Conservation (phyloP, 1,140 invertebrate genomes). For the Ridgeia piscesae region DNA sequence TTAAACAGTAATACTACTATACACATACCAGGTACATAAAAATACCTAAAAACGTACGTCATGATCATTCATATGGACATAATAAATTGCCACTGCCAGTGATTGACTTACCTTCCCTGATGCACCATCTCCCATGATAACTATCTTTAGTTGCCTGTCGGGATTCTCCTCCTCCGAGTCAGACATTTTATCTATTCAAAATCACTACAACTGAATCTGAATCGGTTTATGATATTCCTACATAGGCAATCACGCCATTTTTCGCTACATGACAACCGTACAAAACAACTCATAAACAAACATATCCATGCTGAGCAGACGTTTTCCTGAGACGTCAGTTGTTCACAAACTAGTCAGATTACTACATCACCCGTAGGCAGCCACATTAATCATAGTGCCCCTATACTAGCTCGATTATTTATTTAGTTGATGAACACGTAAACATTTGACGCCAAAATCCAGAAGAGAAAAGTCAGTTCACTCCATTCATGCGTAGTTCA, state of each 20-base stretch:
- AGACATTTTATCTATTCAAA: slow-evolving; percentile 41
- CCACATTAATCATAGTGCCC: not conserved
- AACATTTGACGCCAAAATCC: not conserved
- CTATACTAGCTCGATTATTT: not conserved
- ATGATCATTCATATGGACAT: no score
- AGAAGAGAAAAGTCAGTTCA: not conserved
- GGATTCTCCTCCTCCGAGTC: slow-evolving; percentile 61
- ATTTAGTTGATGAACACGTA: not conserved
- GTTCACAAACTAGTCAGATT: not conserved
- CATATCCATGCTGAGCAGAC: not conserved
- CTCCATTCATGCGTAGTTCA: not conserved
- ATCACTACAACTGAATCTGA: not conserved
- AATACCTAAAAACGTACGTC: no score
- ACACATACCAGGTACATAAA: no score
- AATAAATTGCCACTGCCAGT: no score
- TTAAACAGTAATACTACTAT: no score
- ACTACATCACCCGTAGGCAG: not conserved
- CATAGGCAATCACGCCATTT: not conserved
- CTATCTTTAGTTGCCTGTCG: slow-evolving; percentile 76
- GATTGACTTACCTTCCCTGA: slow-evolving; percentile 73
- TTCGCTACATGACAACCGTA: not conserved
- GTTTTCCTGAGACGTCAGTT: not conserved
- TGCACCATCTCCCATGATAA: slow-evolving; percentile 76
- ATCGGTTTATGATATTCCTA: not conserved
- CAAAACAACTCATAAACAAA: slow-evolving; percentile 1